Conservation (phyloP, 2,888 invertebrate genomes). For the Aleiodes leptofemur region DNA sequence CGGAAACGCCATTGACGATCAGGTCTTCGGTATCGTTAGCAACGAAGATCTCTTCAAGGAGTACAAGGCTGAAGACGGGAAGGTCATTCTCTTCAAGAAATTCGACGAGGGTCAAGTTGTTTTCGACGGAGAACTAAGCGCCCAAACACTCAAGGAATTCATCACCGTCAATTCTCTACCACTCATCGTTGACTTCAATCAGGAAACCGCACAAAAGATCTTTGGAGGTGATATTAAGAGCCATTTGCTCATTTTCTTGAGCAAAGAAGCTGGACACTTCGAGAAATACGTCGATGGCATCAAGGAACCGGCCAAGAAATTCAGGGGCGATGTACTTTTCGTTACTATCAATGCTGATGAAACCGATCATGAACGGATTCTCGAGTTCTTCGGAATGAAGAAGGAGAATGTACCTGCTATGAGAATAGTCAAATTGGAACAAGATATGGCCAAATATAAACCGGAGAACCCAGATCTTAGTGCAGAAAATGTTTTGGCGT, state of each 20-base stretch:
- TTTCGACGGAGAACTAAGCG: constrained; percentile 83
- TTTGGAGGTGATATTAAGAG: constrained; percentile 99
- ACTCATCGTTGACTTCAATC: constrained; percentile 95
- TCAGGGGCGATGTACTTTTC: constrained; percentile 94
- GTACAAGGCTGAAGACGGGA: constrained; percentile 86
- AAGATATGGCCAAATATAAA: constrained; percentile 99
- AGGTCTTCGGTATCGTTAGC: constrained; percentile 90
- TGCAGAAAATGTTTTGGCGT: constrained; percentile 83
- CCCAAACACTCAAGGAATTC: constrained; percentile 87
- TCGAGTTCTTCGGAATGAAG: constrained; percentile 99
- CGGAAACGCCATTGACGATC: constrained; percentile 89
- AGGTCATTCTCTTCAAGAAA: constrained; percentile 94
- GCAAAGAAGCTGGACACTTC: constrained; percentile 91
- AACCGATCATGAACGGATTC: constrained; percentile 96
- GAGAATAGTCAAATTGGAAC: constrained; percentile 94
- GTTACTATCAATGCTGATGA: constrained; percentile 97
- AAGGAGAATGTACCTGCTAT: constrained; percentile 94
- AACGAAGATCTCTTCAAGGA: constrained; percentile 87
- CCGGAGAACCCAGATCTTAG: constrained; percentile 85
- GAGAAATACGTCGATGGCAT: constrained; percentile 87
- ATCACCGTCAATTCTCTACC: constrained; percentile 90
- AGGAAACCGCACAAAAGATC: constrained; percentile 98
- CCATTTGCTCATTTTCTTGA: constrained; percentile 96
- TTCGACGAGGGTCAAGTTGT: constrained; percentile 90
- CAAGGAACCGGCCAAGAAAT: constrained; percentile 90